These are phyloP conservation scores for Phymorhynchus buccinoides DNA, from an alignment of 1,140 invertebrate genomes.

Conservation along the genomic window DNA sequence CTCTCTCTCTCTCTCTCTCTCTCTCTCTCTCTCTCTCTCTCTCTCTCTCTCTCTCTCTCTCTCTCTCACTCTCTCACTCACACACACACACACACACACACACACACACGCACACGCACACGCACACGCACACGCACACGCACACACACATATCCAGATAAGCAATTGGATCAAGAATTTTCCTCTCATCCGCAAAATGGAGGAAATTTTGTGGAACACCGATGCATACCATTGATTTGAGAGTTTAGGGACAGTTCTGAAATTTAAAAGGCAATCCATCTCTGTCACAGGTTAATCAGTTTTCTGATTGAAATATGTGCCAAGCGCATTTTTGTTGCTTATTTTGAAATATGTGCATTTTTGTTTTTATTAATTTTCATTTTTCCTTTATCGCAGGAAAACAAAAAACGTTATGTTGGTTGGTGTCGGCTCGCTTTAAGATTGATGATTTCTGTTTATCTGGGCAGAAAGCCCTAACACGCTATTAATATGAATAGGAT, in stretches of 20 bases:
- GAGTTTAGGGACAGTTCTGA: background rate
- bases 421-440: too few relatives aligned
- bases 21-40: background rate
- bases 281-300: background rate
- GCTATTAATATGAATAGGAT: too few relatives aligned
- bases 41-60: background rate
- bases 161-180: background rate
- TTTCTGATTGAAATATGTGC: too few relatives aligned
- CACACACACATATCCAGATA: background rate
- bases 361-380: too few relatives aligned
- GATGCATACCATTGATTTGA: background rate
- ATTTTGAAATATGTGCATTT: too few relatives aligned
- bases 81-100: constrained; percentile 23
- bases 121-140: background rate
- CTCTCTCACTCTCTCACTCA: background rate
- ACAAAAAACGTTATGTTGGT: too few relatives aligned
- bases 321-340: too few relatives aligned
- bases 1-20: constrained; percentile 25
- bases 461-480: too few relatives aligned
- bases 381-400: too few relatives aligned
- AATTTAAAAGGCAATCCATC: background rate
- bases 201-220: background rate
- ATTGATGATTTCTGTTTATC: too few relatives aligned
- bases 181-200: background rate
- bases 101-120: background rate